A percentile compares a stretch with the other conserved stretches of the same genome.
Evolutionary conservation across 1,140 invertebrate genomes (phyloP).

Genomic region (Eupristina koningsbergeri): DNA sequence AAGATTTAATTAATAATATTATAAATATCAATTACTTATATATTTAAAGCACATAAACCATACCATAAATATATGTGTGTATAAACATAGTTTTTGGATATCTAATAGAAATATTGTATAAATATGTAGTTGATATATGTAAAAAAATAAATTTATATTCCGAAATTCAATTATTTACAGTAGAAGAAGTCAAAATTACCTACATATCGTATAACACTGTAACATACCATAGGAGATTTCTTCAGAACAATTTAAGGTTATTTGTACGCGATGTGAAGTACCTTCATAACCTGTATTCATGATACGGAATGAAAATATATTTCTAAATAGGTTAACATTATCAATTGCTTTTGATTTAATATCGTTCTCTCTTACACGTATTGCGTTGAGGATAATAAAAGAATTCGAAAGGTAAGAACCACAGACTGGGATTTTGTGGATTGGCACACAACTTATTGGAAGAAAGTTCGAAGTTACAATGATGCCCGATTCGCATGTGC

Average conservation of each 20-base stretch:
- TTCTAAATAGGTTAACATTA: not conserved
- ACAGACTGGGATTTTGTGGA: not conserved
- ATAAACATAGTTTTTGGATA: no score
- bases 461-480: not conserved
- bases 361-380: not conserved
- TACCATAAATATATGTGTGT: no score
- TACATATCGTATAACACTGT: no score
- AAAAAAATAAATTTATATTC: no score
- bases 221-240: not conserved
- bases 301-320: not conserved
- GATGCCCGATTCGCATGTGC: not conserved
- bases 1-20: no score
- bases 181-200: not conserved
- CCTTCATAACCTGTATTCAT: not conserved
- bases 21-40: no score
- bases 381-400: not conserved
- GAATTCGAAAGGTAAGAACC: not conserved
- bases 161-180: no score
- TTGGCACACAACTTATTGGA: not conserved
- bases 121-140: no score
- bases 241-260: not conserved
- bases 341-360: constrained; percentile 5
- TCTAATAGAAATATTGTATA: no score
- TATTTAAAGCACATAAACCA: no score
- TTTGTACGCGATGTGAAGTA: not conserved